Evolutionary conservation across 2,113 vertebrate species (phyloP).

Genomic region (Elephas maximus): DNA sequence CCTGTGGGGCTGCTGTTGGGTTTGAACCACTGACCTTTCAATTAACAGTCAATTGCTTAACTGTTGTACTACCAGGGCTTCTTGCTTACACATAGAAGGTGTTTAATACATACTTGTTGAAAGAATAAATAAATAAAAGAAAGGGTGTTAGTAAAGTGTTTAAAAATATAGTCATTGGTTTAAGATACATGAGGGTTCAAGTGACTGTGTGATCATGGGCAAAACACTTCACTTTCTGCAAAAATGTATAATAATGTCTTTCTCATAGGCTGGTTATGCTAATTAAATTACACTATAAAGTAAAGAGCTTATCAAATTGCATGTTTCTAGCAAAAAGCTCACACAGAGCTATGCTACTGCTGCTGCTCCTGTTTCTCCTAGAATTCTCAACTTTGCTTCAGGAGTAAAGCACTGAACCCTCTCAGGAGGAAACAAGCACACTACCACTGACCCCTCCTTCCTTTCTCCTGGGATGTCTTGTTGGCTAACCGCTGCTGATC

Average conservation of each 20-base stretch:
- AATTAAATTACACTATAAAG: not conserved
- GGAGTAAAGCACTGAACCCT: not conserved
- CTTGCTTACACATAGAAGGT: not conserved
- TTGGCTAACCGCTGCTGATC: not conserved
- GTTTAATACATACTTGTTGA: not conserved
- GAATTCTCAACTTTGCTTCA: not conserved
- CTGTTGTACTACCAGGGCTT: too few relatives aligned
- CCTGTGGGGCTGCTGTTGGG: too few relatives aligned
- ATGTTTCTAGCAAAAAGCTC: not conserved
- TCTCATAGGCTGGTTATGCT: fast-evolving
- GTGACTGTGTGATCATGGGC: not conserved
- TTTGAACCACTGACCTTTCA: too few relatives aligned
- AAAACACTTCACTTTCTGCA: not conserved
- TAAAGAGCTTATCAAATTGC: not conserved
- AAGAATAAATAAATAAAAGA: not conserved
- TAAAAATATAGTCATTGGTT: not conserved
- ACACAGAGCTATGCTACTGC: not conserved
- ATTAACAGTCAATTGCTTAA: too few relatives aligned
- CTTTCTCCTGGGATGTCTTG: not conserved
- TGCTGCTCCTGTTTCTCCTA: not conserved
- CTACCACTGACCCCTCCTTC: fast-evolving
- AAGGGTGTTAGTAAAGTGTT: not conserved
- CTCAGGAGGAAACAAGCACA: not conserved
- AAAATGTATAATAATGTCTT: not conserved
- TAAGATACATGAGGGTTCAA: not conserved